phyloP scores from a whole-genome alignment of 2,113 vertebrate species.

The Phoenicopterus ruber region DNA sequence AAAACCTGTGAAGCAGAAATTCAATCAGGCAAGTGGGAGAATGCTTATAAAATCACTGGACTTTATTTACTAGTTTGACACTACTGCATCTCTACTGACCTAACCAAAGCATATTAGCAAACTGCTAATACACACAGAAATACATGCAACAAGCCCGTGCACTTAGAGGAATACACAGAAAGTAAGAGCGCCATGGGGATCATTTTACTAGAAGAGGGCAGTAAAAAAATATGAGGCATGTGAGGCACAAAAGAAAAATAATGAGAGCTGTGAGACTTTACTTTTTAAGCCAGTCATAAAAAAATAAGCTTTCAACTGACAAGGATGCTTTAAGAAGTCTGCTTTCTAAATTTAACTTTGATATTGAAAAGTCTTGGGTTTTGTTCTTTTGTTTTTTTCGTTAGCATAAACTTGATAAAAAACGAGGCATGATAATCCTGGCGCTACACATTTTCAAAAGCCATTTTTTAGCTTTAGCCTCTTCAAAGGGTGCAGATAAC shows the following conservation, averaged over 20 bases:
- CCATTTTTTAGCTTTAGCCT: constrained; percentile 24
- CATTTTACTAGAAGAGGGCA: not conserved
- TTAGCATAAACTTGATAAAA: not conserved
- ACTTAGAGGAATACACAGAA: not conserved
- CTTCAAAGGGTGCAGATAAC: constrained; percentile 45
- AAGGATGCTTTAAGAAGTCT: not conserved
- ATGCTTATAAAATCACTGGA: not conserved
- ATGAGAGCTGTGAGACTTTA: not conserved
- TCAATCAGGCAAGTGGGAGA: not conserved
- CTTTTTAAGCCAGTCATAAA: constrained; percentile 7
- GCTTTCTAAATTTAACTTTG: constrained; percentile 47
- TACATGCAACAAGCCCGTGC: not conserved
- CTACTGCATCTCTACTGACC: not conserved
- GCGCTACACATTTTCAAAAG: constrained; percentile 24
- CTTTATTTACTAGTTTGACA: not conserved
- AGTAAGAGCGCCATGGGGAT: not conserved
- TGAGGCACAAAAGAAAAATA: not conserved
- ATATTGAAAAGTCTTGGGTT: constrained; percentile 22
- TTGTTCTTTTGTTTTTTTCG: not conserved
- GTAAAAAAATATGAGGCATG: not conserved
- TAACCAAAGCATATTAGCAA: not conserved
- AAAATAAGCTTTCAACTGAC: not conserved
- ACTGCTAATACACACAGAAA: not conserved
- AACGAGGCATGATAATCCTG: not conserved
- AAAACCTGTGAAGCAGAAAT: not conserved